Conservation (phyloP, 64 coral and sea anemone genomes). For the Dendronephthya gigantea region DNA sequence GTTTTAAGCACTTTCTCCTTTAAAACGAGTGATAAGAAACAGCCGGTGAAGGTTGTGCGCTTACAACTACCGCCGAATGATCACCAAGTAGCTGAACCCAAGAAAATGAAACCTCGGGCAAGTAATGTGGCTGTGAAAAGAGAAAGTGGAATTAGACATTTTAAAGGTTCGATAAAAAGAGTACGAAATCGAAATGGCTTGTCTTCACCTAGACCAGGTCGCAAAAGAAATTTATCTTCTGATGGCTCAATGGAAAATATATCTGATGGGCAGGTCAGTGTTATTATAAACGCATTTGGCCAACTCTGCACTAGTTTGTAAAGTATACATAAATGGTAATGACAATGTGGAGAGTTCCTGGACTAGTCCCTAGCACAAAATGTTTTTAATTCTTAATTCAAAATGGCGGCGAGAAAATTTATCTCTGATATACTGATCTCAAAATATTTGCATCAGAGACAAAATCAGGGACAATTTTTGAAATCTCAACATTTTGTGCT, state of each 20-base stretch:
- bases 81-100: neutral
- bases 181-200: neutral
- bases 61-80: neutral
- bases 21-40: constrained; percentile 38
- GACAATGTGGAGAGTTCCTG: too few species aligned
- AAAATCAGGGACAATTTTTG: too few species aligned
- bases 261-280: neutral
- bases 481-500: too few species aligned
- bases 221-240: neutral
- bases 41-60: neutral
- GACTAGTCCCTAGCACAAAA: too few species aligned
- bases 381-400: too few species aligned
- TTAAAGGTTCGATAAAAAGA: neutral
- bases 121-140: neutral
- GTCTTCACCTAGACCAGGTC: neutral
- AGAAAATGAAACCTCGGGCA: neutral
- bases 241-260: constrained; percentile 4
- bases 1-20: constrained; percentile 85
- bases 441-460: too few species aligned
- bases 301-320: too few species aligned
- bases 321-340: too few species aligned
- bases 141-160: neutral
- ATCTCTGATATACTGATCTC: too few species aligned
- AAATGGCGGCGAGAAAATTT: too few species aligned
- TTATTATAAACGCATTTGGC: too few species aligned